These are phyloP conservation scores for Aelia acuminata DNA, from an alignment of 2,888 invertebrate genomes.

Conservation along the genomic window DNA sequence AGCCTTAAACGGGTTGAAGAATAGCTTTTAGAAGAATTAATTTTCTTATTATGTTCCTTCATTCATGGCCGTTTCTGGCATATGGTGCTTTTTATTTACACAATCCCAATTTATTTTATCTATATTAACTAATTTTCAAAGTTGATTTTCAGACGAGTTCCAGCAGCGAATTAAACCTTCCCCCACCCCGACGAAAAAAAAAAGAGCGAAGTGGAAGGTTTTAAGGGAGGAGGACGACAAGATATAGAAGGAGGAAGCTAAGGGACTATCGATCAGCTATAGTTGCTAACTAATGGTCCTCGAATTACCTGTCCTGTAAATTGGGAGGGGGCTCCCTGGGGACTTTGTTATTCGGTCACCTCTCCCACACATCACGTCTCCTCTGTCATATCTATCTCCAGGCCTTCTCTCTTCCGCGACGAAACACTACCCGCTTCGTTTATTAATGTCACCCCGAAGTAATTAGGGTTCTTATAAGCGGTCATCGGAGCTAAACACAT, in stretches of 20 bases:
- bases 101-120: too few species aligned
- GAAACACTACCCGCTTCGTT: background rate
- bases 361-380: background rate
- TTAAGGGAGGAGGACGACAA: background rate
- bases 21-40: too few species aligned
- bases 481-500: too few species aligned
- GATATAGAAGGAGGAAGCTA: background rate
- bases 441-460: background rate
- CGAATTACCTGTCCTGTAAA: constrained; percentile 35
- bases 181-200: background rate
- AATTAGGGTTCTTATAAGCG: too few species aligned
- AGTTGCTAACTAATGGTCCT: constrained; percentile 42
- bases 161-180: too few species aligned
- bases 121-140: too few species aligned
- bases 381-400: background rate
- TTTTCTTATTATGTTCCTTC: too few species aligned
- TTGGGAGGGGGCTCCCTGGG: background rate
- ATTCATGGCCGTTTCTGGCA: too few species aligned
- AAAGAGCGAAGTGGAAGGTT: background rate
- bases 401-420: background rate
- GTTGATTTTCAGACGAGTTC: too few species aligned
- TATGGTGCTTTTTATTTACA: too few species aligned
- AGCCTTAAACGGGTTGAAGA: too few species aligned
- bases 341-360: constrained; percentile 44
- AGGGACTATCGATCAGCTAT: constrained; percentile 20